Evolutionary conservation across 2,888 invertebrate genomes (phyloP).

Genomic region (Lasioglossum oenotherae): DNA sequence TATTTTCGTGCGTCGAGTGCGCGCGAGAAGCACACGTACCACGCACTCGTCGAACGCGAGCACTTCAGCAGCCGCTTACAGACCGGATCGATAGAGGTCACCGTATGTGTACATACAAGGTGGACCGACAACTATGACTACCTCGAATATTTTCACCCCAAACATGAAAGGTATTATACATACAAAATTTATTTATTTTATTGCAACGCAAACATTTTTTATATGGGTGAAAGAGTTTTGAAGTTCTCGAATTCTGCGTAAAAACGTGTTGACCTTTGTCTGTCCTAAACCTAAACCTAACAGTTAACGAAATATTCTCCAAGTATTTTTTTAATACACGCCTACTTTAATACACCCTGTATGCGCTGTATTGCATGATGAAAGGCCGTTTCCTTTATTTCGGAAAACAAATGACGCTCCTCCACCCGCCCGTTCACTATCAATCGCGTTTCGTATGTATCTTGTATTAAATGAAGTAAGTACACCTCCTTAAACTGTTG

Average conservation of each 20-base stretch:
- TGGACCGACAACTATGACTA: background rate
- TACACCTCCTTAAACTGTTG: background rate
- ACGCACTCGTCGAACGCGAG: slow-evolving; percentile 22
- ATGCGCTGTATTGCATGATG: no score
- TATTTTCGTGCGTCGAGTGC: slow-evolving; percentile 37
- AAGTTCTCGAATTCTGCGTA: no score
- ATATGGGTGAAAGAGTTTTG: no score
- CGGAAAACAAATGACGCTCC: background rate
- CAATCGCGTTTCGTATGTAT: background rate
- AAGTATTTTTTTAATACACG: no score
- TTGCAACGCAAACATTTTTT: no score
- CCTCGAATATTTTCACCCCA: background rate
- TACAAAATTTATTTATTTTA: no score
- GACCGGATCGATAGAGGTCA: background rate
- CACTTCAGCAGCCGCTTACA: slow-evolving; percentile 7
- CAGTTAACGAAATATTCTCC: no score
- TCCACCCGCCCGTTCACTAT: background rate
- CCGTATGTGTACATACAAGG: background rate
- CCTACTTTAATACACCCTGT: background rate
- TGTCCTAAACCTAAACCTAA: no score
- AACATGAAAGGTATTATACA: background rate
- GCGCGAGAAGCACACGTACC: background rate
- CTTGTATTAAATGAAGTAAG: background rate
- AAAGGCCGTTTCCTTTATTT: background rate
- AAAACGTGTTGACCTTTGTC: no score